Evolutionary conservation across 2,113 vertebrate species (phyloP).

Genomic region (Salvelinus namaycush): DNA sequence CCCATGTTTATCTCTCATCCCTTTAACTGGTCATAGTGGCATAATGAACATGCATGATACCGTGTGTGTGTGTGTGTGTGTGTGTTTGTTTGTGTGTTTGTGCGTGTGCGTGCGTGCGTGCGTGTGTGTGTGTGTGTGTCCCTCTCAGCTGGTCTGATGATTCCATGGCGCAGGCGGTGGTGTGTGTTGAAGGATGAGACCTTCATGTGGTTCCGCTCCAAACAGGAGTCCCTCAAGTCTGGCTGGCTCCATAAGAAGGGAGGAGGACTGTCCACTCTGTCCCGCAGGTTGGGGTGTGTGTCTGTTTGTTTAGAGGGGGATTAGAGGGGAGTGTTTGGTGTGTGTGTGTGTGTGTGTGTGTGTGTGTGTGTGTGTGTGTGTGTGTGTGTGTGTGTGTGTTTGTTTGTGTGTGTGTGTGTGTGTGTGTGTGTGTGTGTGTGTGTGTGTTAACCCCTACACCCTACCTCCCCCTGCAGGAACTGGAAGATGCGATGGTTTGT

Average conservation of each 20-base stretch:
- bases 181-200: conserved; percentile 92
- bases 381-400: background rate
- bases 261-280: conserved; percentile 87
- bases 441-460: background rate
- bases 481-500: conserved; percentile 97
- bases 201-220: conserved; percentile 96
- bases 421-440: background rate
- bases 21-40: too few relatives aligned
- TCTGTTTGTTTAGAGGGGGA: background rate
- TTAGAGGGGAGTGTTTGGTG: background rate
- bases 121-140: background rate
- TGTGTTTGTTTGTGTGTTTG: too few relatives aligned
- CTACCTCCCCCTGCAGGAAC: conserved; percentile 70
- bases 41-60: too few relatives aligned
- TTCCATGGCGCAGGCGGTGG: conserved; percentile 88
- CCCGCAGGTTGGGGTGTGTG: conserved; percentile 75
- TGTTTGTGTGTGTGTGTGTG: background rate
- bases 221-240: conserved; percentile 90
- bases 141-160: conserved; percentile 85
- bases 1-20: too few relatives aligned
- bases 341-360: background rate
- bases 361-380: background rate
- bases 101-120: too few relatives aligned
- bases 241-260: conserved; percentile 95
- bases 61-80: too few relatives aligned